Percentiles rank a stretch among this genome's conserved stretches.
Conservation (phyloP, 2,113 vertebrate genomes). For the Leptosomus discolor region DNA sequence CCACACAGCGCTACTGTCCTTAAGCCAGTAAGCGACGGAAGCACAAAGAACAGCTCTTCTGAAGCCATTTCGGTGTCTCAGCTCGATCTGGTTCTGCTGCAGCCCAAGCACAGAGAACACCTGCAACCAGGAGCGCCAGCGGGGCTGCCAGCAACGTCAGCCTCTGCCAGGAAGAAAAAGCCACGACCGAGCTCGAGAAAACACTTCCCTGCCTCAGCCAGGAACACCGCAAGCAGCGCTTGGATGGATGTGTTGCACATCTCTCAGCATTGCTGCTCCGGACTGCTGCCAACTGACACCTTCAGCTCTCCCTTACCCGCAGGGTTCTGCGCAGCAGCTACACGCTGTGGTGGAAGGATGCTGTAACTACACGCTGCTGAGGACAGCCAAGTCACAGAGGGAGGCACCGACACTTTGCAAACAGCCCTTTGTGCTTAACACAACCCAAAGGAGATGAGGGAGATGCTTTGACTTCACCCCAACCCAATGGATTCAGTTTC, state of each 20-base stretch:
- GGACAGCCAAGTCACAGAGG: not conserved
- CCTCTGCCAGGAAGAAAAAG: not conserved
- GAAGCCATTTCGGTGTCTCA: not conserved
- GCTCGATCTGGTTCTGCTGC: not conserved
- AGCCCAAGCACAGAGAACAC: not conserved
- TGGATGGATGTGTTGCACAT: not conserved
- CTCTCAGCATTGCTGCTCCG: not conserved
- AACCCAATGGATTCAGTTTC: not conserved
- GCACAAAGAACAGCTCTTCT: not conserved
- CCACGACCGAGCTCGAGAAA: not conserved
- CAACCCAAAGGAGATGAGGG: not conserved
- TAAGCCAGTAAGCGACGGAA: not conserved
- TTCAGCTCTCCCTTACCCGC: not conserved
- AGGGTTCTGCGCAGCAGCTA: not conserved
- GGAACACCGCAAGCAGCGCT: not conserved
- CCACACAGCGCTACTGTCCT: not conserved
- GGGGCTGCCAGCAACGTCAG: not conserved
- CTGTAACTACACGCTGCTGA: not conserved
- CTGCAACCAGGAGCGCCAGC: not conserved
- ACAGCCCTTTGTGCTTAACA: not conserved
- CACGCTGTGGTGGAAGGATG: not conserved
- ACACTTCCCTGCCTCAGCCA: not conserved
- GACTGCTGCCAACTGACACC: not conserved
- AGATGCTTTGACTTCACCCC: not conserved
- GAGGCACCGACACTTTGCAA: not conserved